phyloP scores from a whole-genome alignment of 37 sponge, comb jelly and placozoan species.

The Chondrilla cf. caribensis region DNA sequence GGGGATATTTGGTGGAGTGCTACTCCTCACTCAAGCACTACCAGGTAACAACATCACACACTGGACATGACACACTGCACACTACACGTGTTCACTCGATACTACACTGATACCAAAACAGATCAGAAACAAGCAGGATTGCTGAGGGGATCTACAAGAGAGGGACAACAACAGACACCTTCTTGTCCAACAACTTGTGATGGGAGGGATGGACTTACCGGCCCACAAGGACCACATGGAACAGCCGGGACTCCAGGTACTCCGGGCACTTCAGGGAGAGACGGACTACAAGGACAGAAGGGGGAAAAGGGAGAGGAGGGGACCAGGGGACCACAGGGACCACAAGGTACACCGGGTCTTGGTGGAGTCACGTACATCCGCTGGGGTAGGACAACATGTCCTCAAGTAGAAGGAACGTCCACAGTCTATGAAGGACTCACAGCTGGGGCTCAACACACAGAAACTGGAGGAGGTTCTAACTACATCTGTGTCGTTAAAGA shows the following conservation, averaged over 20 bases:
- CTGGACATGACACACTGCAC: too few species aligned
- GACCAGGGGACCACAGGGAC: background rate
- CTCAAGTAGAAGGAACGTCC: constrained; percentile 20
- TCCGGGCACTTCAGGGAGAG: constrained; percentile 3
- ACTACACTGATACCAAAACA: too few species aligned
- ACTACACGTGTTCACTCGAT: too few species aligned
- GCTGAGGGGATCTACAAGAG: background rate
- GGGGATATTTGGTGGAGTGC: too few species aligned
- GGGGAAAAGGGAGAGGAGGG: background rate
- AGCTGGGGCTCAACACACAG: background rate
- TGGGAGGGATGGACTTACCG: constrained; percentile 19
- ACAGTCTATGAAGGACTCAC: constrained; percentile 35
- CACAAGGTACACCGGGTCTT: constrained; percentile 7
- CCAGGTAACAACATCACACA: background rate
- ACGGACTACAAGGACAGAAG: background rate
- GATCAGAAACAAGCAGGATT: background rate
- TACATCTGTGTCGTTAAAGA: constrained; percentile 40
- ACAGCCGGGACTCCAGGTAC: background rate
- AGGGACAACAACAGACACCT: background rate
- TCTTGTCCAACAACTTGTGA: background rate
- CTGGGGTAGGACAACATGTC: constrained; percentile 47
- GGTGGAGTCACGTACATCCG: constrained; percentile 18
- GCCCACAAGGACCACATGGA: constrained; percentile 19
- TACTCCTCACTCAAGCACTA: too few species aligned
- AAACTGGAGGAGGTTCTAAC: constrained; percentile 54